Evolutionary conservation across 2,797 vertebrate species (phyloP), one percentile per base, ranked within the genome.

Genomic region (Amphiprion clarkii): DNA sequence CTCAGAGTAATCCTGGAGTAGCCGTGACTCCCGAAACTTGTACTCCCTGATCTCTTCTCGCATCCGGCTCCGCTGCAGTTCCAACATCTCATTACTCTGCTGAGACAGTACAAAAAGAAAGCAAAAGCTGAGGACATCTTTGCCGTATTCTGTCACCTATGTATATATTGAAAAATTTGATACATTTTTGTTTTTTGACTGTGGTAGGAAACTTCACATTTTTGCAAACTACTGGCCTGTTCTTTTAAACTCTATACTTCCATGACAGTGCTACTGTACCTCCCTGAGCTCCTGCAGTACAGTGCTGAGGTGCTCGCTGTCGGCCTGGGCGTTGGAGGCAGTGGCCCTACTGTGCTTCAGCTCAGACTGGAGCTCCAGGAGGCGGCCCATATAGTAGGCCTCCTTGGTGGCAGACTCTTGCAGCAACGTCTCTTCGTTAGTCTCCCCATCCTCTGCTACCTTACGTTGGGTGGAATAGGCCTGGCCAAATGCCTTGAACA

Each of bases 401-500:
- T 99, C 98, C 86, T 98, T 98, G 0, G 95, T 96, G 3, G 98
- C 98, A 0, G 97, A 98, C 89, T 99, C 98, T 93, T 98, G 97
- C 58, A 99, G 94, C 2, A 99, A 93, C 0, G 95, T 97, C 86
- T 98, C 97, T 82, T 99, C 98, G 0, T 97, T 97, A 5, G 92
- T 97, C 87, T 99, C 98, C 1, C 98, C 97, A 90, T 99, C 98
- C 80, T 96, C 97, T 0, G 98, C 98, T 31, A 98, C 97, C 88
- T 98, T 99, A 66, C 97, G 97, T 88, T 99, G 98, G 81, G 96
- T 95, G 0, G 96, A 96, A 92, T 97, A 99, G 51, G 97, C 97
- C 75, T 99, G 98, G 49, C 97, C 96, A 52, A 99, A 98, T 0
- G 98, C 98, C 98, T 99, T 87, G 1, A 59, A 33, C 2, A n/a